Base-by-base conservation (phyloP, 2,113 vertebrate genomes). In the Solea senegalensis region DNA sequence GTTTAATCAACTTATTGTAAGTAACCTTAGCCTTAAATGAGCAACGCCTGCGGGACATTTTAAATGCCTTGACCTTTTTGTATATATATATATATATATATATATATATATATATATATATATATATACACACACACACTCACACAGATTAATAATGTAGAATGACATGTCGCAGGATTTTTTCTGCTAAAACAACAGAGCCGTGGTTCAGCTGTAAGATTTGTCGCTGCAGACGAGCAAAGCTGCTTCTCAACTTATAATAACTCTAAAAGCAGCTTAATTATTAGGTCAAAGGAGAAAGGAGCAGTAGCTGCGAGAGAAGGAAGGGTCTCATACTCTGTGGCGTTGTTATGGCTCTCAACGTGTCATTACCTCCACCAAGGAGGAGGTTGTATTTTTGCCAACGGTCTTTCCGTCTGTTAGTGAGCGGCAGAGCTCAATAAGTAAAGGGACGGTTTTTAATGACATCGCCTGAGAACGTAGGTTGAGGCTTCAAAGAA, bases 231-330 rank as follows among this genome's bases (percentile, higher is more conserved):
- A 74, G 64, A 62, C 76, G 39, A 62, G 59, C 57, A 86, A 86
- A 89, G 71, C 84, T 80, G 80, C 80, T 83, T 77, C 71, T 72
- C 53, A 78, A 72, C 61, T 79, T 77, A 67, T 76, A 87, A 86
- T 27, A 57, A 21, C 21, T 21, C 69, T 48, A 64, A 60, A 86
- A 89, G 87, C 81, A 70, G 85, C 78, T 87, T 91, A 79, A 90
- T 92, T 88, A 87, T 79, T 82, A 56, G 86, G 82, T 78, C 80
- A 88, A 84, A 88, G 67, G 74, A 88, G 78, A 88, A 86, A 86
- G 76, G 63, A 2, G 43, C 58, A 58, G 5, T 1, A 60, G 53
- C 46, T 41, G 21, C 21, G 9, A 16, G 43, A 8, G 46, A 65
- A 49, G 65, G 26, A 50, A 34, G 56, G 15, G 27, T 16, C 13